Conservation (phyloP, 2,888 invertebrate genomes). For the Platycheirus rosarum region DNA sequence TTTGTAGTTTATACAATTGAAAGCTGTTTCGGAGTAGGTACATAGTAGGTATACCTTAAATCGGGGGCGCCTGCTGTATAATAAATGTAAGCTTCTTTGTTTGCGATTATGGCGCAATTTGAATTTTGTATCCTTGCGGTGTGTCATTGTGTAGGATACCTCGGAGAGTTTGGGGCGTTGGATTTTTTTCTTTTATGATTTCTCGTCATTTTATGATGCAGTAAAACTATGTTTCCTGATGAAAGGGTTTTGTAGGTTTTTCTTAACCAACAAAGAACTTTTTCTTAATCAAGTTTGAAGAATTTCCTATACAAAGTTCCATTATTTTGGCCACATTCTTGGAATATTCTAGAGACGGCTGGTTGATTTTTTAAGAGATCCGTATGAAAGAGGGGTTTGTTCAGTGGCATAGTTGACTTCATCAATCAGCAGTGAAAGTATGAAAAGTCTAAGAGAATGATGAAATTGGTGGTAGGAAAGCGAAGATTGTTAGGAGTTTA, state of each 20-base stretch:
- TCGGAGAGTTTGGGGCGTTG: not conserved
- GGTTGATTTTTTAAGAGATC: no score
- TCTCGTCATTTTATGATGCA: slow-evolving; percentile 63
- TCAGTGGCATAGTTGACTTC: no score
- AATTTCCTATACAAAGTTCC: not conserved
- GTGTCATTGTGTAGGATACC: slow-evolving; percentile 25
- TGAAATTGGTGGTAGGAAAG: no score
- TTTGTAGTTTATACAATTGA: slow-evolving; percentile 70
- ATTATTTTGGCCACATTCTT: slow-evolving; percentile 4
- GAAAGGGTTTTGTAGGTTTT: slow-evolving; percentile 27
- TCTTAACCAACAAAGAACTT: slow-evolving; percentile 18
- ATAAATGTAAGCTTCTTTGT: slow-evolving; percentile 64
- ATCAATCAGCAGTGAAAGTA: no score
- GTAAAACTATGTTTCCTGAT: slow-evolving; percentile 51
- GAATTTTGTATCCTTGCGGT: slow-evolving; percentile 39
- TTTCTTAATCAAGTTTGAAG: slow-evolving; percentile 30
- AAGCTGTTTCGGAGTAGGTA: slow-evolving; percentile 41
- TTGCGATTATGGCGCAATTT: slow-evolving; percentile 52
- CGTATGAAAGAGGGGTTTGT: no score
- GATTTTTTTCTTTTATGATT: slow-evolving; percentile 49
- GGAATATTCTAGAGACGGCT: no score
- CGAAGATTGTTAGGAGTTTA: no score
- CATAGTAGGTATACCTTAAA: not conserved
- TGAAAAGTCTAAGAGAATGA: no score
- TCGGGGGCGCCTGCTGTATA: slow-evolving; percentile 9